A percentile compares a stretch with the other conserved stretches of the same genome.
Conservation (phyloP, 2,888 invertebrate species). For the Parthenolecanium corni region DNA sequence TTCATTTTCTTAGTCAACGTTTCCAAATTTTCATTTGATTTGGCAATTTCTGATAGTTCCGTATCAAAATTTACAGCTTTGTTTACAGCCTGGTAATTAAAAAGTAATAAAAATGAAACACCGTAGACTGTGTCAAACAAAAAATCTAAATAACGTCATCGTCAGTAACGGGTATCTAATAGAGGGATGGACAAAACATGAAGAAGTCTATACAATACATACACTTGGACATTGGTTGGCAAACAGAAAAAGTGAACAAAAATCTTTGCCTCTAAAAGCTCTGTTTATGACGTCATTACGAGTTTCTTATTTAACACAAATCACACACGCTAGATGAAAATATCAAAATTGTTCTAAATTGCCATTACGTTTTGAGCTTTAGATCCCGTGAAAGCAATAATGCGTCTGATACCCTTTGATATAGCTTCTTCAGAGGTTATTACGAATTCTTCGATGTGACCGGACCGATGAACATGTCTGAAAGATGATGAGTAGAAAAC, state of each 20-base stretch:
- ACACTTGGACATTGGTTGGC: too few relatives aligned
- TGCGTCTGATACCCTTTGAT: slow-evolving; percentile 92
- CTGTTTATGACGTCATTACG: neutral
- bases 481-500: slow-evolving; percentile 8
- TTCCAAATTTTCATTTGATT: slow-evolving; percentile 22
- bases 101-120: neutral
- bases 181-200: too few relatives aligned
- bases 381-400: slow-evolving; percentile 91
- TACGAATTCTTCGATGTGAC: slow-evolving; percentile 89
- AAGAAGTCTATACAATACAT: too few relatives aligned
- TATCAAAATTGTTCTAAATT: slow-evolving; percentile 35
- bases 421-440: slow-evolving; percentile 98
- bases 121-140: too few relatives aligned
- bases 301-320: neutral
- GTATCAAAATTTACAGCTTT: slow-evolving; percentile 45
- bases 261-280: neutral
- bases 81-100: slow-evolving; percentile 40
- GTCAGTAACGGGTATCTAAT: too few relatives aligned
- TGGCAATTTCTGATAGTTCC: slow-evolving; percentile 38
- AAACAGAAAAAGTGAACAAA: neutral
- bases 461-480: slow-evolving; percentile 73
- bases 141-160: too few relatives aligned
- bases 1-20: slow-evolving; percentile 55
- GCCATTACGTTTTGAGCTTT: slow-evolving; percentile 64
- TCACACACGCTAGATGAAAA: too few relatives aligned